A percentile compares a stretch with the other conserved stretches of the same genome.
These are phyloP conservation scores for Silurus lanzhouensis DNA, from an alignment of 2,797 vertebrate genomes.

Conservation along the genomic window DNA sequence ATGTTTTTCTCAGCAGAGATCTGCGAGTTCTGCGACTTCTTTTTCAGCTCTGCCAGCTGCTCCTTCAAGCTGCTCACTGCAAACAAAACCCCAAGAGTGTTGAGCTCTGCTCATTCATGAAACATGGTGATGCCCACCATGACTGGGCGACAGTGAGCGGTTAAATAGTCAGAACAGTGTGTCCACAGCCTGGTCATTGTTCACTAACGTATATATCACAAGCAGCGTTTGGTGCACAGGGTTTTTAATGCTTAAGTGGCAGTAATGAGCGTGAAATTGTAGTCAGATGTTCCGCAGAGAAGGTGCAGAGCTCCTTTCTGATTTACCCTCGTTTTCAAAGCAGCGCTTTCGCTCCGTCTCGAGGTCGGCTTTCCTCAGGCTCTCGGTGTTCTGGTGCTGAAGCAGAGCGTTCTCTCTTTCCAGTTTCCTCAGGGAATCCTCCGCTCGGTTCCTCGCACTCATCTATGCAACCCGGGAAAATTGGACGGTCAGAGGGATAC, in stretches of 20 bases:
- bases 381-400: slow-evolving; percentile 90
- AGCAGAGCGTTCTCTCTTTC: slow-evolving; percentile 92
- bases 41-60: slow-evolving; percentile 93
- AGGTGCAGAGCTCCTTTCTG: background rate
- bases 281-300: background rate
- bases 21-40: slow-evolving; percentile 89
- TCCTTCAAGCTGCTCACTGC: slow-evolving; percentile 92
- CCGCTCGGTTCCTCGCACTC: slow-evolving; percentile 84
- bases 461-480: slow-evolving; percentile 71
- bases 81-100: slow-evolving; percentile 21
- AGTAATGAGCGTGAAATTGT: background rate
- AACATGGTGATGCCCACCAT: background rate
- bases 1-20: slow-evolving; percentile 91
- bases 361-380: slow-evolving; percentile 87
- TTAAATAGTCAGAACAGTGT: background rate
- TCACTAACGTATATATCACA: background rate
- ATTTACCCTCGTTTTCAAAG: slow-evolving; percentile 90
- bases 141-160: background rate
- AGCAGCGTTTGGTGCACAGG: background rate
- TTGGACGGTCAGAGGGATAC: too few species aligned
- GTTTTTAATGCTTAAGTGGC: background rate
- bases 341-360: slow-evolving; percentile 89
- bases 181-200: background rate
- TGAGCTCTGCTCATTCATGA: background rate
- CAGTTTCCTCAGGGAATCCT: slow-evolving; percentile 85